A percentile compares a stretch with the other conserved stretches of the same genome.
Conservation (phyloP, 2,888 invertebrate genomes). For the Dicyrtomina minuta region DNA sequence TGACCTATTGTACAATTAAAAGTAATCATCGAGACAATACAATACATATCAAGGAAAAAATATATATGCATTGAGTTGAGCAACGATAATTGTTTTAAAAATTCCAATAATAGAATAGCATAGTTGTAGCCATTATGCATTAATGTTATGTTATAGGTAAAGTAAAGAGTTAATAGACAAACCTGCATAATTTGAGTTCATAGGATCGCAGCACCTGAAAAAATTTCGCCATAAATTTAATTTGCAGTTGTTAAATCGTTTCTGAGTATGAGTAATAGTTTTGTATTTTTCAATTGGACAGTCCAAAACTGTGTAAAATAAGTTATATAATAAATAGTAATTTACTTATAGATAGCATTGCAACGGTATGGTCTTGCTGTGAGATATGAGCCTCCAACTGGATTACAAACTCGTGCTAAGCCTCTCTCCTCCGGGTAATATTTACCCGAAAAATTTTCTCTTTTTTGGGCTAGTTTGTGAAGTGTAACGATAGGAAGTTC, state of each 20-base stretch:
- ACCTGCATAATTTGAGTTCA: slow-evolving; percentile 43
- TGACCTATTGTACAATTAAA: slow-evolving; percentile 45
- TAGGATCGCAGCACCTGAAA: slow-evolving; percentile 46
- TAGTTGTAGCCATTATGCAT: background rate
- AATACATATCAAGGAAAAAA: no score
- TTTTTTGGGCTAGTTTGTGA: slow-evolving; percentile 47
- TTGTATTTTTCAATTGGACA: no score
- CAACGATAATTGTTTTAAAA: background rate
- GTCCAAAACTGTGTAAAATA: no score
- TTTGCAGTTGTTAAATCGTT: no score
- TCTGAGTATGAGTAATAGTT: no score
- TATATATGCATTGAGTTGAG: no score
- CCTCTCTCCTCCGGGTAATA: slow-evolving; percentile 50
- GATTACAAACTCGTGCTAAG: slow-evolving; percentile 51
- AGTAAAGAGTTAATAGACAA: background rate
- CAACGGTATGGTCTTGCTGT: slow-evolving; percentile 50
- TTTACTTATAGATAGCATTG: slow-evolving; percentile 41
- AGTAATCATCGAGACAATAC: no score
- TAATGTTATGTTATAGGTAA: background rate
- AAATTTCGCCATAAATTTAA: no score
- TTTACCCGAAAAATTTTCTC: slow-evolving; percentile 45
- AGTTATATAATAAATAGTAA: no score
- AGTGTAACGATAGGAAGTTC: slow-evolving; percentile 49
- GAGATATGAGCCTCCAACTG: slow-evolving; percentile 47
- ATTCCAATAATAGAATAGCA: no score